Base-by-base conservation (phyloP, 2,113 vertebrate species). In the Steatornis caripensis region DNA sequence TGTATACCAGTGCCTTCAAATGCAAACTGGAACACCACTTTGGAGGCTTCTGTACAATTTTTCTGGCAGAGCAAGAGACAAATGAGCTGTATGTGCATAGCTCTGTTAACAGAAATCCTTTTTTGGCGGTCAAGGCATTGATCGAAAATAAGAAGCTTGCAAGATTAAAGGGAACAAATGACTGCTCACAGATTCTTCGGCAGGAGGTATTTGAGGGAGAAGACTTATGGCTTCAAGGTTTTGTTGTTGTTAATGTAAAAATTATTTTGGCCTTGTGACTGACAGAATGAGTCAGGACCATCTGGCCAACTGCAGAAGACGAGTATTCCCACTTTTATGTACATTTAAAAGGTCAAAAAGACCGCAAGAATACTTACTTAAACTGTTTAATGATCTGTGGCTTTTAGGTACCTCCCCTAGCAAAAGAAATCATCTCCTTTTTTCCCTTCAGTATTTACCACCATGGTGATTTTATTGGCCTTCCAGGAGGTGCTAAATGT, bases 271-370 rank as follows among this genome's bases (percentile, higher is more conserved):
- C 91, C 57, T 82, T 54, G 36, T 82, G 74, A 68, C 77, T 90
- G 92, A 84, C 36, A 60, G 49, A 61, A 82, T 97, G 93, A 95
- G 84, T 96, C 95, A 96, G 37, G 53, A 76, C 70, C 93, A 94
- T 94, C 87, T 97, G 93, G 48, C 53, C 64, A 68, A 17, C 39
- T 81, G 45, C 60, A 87, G 46, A 89, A 92, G 62, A 62, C 60
- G 87, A 91, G 34, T 68, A 72, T 90, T 96, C 41, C 90, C 72
- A 74, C 71, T 95, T 88, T 57, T 90, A 4, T 90, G 69, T n/a
- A 39, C 30, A 57, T 57, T 32, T 12, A 79, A 41, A 81, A 60
- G 30, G 89, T 92, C 5, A 87, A 64, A 93, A 84, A 81, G 61
- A 55, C 76, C 77, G 92, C 91, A 95, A n/a, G 65, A 95, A 91